Evolutionary conservation across 2,113 vertebrate species (phyloP).

Genomic region (Cochlearius cochlearius): DNA sequence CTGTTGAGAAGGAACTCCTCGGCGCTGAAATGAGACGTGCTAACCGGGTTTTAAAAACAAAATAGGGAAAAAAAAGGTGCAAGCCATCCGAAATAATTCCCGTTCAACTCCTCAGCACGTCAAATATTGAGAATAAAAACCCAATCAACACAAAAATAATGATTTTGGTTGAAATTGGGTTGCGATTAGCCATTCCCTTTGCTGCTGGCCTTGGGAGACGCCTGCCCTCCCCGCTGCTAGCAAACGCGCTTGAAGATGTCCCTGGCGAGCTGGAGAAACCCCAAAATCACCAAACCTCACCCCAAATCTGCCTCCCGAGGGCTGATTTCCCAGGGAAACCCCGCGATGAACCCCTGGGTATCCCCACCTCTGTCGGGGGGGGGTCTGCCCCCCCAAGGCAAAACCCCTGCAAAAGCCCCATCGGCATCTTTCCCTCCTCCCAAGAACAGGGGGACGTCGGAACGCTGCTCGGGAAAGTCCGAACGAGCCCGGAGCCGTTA

Average conservation of each 20-base stretch:
- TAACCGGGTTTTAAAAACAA: not conserved
- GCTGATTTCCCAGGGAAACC: not conserved
- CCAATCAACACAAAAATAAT: not conserved
- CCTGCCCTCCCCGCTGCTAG: not conserved
- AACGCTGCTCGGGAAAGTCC: not conserved
- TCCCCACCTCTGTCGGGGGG: rapidly evolving
- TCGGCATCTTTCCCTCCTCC: not conserved
- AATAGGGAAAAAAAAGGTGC: not conserved
- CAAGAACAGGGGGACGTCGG: rapidly evolving
- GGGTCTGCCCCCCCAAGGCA: not conserved
- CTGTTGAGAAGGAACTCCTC: not conserved
- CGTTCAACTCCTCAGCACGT: not conserved
- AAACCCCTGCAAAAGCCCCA: not conserved
- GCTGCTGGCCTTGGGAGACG: not conserved
- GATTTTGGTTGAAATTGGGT: not conserved
- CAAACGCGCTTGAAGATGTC: not conserved
- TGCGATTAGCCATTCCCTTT: not conserved
- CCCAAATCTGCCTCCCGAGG: not conserved
- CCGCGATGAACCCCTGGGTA: rapidly evolving
- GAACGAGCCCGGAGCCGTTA: not conserved
- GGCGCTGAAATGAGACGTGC: not conserved
- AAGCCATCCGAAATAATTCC: not conserved
- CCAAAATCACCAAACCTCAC: not conserved
- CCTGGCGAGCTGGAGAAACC: not conserved
- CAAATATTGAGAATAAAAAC: not conserved